Percentiles rank a stretch among this genome's conserved stretches.
Conservation (phyloP, 1,140 invertebrate genomes). For the Aricia agestis region DNA sequence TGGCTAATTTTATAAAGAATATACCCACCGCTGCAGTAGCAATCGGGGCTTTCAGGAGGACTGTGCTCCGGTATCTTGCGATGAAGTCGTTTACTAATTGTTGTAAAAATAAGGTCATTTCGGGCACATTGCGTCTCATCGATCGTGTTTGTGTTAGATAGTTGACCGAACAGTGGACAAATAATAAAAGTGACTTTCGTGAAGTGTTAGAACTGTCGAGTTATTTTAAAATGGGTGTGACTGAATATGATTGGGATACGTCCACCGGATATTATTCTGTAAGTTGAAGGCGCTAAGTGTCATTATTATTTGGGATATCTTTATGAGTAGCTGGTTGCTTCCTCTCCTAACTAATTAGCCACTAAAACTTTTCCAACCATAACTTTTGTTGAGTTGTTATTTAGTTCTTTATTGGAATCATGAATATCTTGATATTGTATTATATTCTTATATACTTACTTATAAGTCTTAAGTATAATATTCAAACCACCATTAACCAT, state of each 20-base stretch:
- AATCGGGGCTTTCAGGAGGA: constrained; percentile 57
- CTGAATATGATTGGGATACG: constrained; percentile 68
- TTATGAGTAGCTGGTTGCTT: background rate
- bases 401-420: background rate
- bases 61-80: constrained; percentile 46
- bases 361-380: no score
- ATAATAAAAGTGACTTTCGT: constrained; percentile 44
- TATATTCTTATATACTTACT: no score
- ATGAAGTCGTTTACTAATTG: constrained; percentile 55
- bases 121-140: constrained; percentile 45
- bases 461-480: no score
- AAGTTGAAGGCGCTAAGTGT: constrained; percentile 34
- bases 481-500: no score
- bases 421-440: background rate
- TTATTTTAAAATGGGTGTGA: constrained; percentile 66
- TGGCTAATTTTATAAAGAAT: constrained; percentile 74
- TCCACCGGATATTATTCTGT: constrained; percentile 69
- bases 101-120: constrained; percentile 49
- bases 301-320: constrained; percentile 19
- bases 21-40: constrained; percentile 66
- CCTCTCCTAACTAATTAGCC: background rate
- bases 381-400: no score
- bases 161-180: constrained; percentile 34
- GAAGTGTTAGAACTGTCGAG: constrained; percentile 38
- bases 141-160: constrained; percentile 68